Evolutionary conservation across 2,888 invertebrate species (phyloP), one percentile per base, ranked within the genome.

Genomic region (Patella depressa): DNA sequence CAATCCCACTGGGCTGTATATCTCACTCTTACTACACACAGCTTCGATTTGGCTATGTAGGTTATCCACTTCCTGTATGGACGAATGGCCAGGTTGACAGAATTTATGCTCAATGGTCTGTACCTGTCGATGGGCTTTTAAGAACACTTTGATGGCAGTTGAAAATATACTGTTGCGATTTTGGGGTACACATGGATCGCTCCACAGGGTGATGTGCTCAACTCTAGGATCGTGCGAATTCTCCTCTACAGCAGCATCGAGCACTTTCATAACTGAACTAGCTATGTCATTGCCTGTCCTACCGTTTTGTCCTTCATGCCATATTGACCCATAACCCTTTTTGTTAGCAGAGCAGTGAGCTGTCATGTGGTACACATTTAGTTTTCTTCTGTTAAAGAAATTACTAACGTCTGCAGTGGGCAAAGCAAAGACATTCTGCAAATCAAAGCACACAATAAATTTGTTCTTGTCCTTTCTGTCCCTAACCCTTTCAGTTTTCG

Each of bases 161-260:
- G 75, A 75, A 14, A 69, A 45, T 15, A 75, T 9, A 7, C 53
- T 45, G 2, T 75, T 75, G 9, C 19, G 34, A 14, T 75, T 75
- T n/a, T 76, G 72, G 9, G 76, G 76, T 17, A 76, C 72, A 29
- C 76, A 76, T 55, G 57, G 57, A 24, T 76, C 76, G 34, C 57
- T 57, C 76, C 76, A 76, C 19, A 72, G 34, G 71, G 72, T 76
- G 12, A 76, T 34, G 24, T 57, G 7, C 45, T 57, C 12, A 11
- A 72, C 15, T 5, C 14, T 9, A 34, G 71, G 57, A 71, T 71
- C 57, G 0, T 3, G 19, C 17, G 15, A 59, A n/a, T 59, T 59
- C 17, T n/a, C 7, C 59, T 59, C 59, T n/a, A n/a, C 17, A 17
- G 57, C 55, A 5, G 24, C 17, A 5, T 72, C 3, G 0, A 76